Evolutionary conservation across 2,797 vertebrate species (phyloP).

Genomic region (Avahi laniger): DNA sequence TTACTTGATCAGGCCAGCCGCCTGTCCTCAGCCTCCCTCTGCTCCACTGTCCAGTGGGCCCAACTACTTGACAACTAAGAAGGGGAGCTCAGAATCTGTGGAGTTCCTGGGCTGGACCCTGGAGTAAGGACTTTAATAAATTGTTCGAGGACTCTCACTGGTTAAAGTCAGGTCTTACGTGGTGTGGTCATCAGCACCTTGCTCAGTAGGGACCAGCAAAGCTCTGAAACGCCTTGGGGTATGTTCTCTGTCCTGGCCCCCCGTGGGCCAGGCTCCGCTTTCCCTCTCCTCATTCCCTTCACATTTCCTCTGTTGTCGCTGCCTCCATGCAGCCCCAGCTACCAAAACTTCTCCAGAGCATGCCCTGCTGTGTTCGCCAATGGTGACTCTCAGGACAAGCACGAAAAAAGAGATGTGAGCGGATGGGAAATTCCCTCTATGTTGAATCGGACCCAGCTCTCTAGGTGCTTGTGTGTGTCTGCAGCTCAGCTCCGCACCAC

Average conservation of each 20-base stretch:
- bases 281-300: not conserved
- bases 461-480: not conserved
- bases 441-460: not conserved
- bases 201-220: not conserved
- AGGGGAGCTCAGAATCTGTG: not conserved
- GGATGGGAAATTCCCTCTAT: not conserved
- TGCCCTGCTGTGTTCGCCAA: not conserved
- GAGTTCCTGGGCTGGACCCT: not conserved
- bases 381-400: not conserved
- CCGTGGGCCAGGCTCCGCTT: not conserved
- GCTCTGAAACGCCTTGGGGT: fast-evolving
- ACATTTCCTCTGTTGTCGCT: not conserved
- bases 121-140: not conserved
- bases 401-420: not conserved
- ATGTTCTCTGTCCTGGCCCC: not conserved
- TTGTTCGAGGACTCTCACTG: not conserved
- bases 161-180: not conserved
- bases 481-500: not conserved
- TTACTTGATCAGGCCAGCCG: too few species aligned
- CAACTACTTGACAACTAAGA: not conserved
- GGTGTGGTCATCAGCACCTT: not conserved
- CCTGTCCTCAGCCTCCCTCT: not conserved
- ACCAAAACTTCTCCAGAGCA: too few species aligned
- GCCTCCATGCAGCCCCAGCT: too few species aligned
- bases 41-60: not conserved